These are phyloP conservation scores for Aethina tumida DNA, from an alignment of 1,140 invertebrate genomes.

Conservation along the genomic window DNA sequence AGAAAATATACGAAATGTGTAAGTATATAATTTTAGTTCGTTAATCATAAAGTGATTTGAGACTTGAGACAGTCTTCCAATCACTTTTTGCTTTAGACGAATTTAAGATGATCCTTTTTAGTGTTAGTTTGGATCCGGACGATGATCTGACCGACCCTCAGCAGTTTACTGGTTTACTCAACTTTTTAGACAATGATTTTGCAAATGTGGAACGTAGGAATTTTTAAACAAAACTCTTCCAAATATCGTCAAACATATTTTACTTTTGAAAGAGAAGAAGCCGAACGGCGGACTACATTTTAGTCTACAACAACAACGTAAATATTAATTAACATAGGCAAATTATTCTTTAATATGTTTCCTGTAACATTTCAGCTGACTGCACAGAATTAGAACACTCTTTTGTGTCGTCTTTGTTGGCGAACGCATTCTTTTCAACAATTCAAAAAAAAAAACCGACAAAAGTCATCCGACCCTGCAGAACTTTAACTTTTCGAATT, in stretches of 20 bases:
- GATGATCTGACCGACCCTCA: conserved; percentile 54
- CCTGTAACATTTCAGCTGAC: conserved; percentile 50
- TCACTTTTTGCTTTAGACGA: too few relatives aligned
- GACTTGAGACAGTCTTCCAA: too few relatives aligned
- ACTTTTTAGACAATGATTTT: conserved; percentile 56
- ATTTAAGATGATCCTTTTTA: too few relatives aligned
- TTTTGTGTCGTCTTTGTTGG: conserved; percentile 63
- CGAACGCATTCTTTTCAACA: conserved; percentile 75
- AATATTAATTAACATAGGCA: conserved; percentile 7
- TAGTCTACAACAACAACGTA: conserved; percentile 72
- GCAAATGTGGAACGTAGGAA: conserved; percentile 47
- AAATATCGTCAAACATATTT: conserved; percentile 55
- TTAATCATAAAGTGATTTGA: not conserved
- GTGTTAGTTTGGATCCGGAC: conserved; percentile 67
- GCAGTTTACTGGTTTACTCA: conserved; percentile 51
- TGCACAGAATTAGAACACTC: conserved; percentile 55
- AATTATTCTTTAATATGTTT: conserved; percentile 4
- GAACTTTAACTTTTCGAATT: conserved; percentile 70
- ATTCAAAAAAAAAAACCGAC: conserved; percentile 66
- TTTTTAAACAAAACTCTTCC: conserved; percentile 58
- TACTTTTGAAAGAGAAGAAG: conserved; percentile 55
- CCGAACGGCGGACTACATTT: conserved; percentile 61
- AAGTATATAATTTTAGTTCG: conserved; percentile 45
- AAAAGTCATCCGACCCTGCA: conserved; percentile 71
- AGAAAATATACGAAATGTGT: conserved; percentile 64